Evolutionary conservation across 1,140 invertebrate species (phyloP).

Genomic region (Battus philenor): DNA sequence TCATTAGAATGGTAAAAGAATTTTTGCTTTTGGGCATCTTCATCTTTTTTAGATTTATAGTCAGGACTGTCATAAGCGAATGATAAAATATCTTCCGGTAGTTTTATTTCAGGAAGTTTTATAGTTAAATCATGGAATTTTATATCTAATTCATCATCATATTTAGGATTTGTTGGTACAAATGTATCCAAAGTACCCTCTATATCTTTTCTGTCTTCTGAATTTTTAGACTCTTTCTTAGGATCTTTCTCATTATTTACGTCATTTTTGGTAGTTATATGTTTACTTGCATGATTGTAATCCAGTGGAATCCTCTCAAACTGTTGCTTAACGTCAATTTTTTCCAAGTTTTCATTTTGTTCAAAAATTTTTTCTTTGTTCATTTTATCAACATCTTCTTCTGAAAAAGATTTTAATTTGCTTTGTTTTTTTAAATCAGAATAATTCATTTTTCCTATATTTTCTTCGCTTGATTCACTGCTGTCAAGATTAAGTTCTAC

Average conservation of each 20-base stretch:
- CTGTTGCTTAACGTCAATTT: conserved; percentile 58
- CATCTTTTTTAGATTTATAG: conserved; percentile 25
- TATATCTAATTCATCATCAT: conserved; percentile 56
- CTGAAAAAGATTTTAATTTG: conserved; percentile 21
- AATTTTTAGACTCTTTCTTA: neutral
- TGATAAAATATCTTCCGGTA: conserved; percentile 59
- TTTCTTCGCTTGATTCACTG: conserved; percentile 38
- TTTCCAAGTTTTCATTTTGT: conserved; percentile 21
- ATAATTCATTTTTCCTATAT: conserved; percentile 24
- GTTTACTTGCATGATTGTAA: conserved; percentile 55
- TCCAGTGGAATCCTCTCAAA: conserved; percentile 69
- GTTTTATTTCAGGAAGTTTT: conserved; percentile 61
- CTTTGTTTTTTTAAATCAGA: conserved; percentile 24
- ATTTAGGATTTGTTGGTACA: conserved; percentile 27
- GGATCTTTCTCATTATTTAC: conserved; percentile 6
- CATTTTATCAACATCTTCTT: conserved; percentile 11
- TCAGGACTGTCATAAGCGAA: conserved; percentile 32
- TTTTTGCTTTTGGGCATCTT: conserved; percentile 25
- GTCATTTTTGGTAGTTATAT: conserved; percentile 22
- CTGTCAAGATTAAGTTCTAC: conserved; percentile 53
- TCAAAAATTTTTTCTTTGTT: conserved; percentile 22
- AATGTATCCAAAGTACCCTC: conserved; percentile 38
- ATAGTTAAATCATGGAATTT: conserved; percentile 56
- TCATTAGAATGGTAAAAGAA: conserved; percentile 31
- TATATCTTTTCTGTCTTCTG: conserved; percentile 21